Conservation (phyloP, 2,888 invertebrate species). For the Tupiocoris notatus region DNA sequence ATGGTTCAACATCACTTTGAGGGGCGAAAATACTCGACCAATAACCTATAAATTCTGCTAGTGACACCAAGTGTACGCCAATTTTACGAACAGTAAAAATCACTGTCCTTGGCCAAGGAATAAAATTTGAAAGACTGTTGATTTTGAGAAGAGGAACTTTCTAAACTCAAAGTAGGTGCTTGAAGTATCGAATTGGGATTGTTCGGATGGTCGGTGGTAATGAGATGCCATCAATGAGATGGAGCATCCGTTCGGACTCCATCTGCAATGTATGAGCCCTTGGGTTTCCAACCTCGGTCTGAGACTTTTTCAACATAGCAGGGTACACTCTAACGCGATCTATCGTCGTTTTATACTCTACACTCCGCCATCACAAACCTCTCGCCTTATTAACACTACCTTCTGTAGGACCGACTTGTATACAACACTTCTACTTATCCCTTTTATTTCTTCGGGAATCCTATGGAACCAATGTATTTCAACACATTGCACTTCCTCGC, state of each 20-base stretch:
- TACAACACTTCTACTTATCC: background rate
- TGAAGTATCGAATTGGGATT: background rate
- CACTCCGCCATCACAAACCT: constrained; percentile 19
- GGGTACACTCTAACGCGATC: constrained; percentile 26
- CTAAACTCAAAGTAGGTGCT: background rate
- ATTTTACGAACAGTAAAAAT: too few relatives aligned
- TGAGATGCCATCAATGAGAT: background rate
- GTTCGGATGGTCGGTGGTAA: background rate
- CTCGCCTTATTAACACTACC: constrained; percentile 26
- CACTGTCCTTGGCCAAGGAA: too few relatives aligned
- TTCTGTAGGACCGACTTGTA: background rate
- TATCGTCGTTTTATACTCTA: constrained; percentile 40
- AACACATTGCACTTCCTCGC: too few relatives aligned
- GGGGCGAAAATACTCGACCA: too few relatives aligned
- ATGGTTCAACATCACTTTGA: too few relatives aligned
- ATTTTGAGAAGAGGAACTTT: too few relatives aligned
- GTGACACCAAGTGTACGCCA: too few relatives aligned
- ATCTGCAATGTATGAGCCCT: background rate
- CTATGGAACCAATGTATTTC: too few relatives aligned
- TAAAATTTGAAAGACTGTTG: too few relatives aligned
- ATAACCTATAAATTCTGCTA: too few relatives aligned
- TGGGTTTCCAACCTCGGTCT: background rate
- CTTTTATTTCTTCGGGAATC: background rate
- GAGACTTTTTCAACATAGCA: background rate
- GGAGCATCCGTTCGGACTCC: background rate